Base-by-base conservation (phyloP, 2,113 vertebrate species). In the Anseranas semipalmata region DNA sequence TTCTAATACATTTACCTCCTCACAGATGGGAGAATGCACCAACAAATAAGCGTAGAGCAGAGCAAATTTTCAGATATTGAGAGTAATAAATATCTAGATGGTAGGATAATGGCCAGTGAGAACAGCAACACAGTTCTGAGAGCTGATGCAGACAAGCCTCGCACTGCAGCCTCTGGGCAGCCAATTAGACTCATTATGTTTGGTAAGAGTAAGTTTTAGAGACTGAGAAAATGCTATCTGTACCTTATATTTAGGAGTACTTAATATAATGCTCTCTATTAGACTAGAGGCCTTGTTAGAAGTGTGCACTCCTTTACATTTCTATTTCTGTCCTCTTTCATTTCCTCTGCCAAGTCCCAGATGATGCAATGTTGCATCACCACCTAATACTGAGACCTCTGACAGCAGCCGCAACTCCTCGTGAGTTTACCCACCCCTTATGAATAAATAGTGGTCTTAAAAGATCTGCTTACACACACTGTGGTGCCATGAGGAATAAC, bases 361-460 rank as follows among this genome's bases (percentile, higher is more conserved):
- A 95, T 95, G 96, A 96, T 96, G 95, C 94, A 96, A 96, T 94
- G 85, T 95, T 96, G 93, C 96, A 95, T 91, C 91, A 93, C 66
- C 77, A 53, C 41, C 73, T 87, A 82, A 89, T 76, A 74, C 48
- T 62, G 56, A 96, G 80, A 95, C 48, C 62, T 93, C 70, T 82
- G 77, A 79, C 67, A 90, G 71, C 41, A 94, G 66, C 37, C 37
- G 46, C 53, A 74, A 53, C 39, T 79, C 14, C 50, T 52, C 12
- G 1, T 9, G n/a, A 41, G 59, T 82, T 93, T 94, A 84, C 63
- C 60, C 28, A 66, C 32, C n/a, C 22, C 12, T 73, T 62, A 50
- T 66, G 45, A 91, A 91, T 76, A 95, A 89, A 28, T 16, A 73
- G 37, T 28, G 41, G 43, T 90, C 67, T 59, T 85, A 48, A 85